A percentile compares a stretch with the other conserved stretches of the same genome.
These are phyloP conservation scores for Latrodectus elegans DNA, from an alignment of 2,888 invertebrate species.

Conservation along the genomic window DNA sequence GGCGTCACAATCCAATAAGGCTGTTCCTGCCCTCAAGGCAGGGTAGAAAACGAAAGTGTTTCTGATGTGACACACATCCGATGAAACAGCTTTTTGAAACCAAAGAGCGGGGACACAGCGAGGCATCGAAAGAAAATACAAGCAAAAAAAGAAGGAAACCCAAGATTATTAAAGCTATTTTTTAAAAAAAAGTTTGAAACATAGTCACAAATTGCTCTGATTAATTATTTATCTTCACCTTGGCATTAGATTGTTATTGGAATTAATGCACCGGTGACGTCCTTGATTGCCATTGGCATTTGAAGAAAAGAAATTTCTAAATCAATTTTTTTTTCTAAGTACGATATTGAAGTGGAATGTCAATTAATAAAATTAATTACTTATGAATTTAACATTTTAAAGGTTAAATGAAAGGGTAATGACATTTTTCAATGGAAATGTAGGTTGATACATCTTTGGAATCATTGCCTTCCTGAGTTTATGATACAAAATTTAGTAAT, in stretches of 20 bases:
- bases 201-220: conserved; percentile 20
- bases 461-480: no score
- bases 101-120: neutral
- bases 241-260: conserved; percentile 44
- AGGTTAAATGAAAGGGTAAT: no score
- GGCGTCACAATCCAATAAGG: conserved; percentile 48
- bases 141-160: neutral
- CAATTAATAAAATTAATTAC: neutral
- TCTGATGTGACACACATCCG: conserved; percentile 60
- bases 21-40: conserved; percentile 50
- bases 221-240: conserved; percentile 44
- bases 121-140: conserved; percentile 4
- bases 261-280: neutral
- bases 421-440: no score
- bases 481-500: no score
- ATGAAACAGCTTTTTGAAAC: conserved; percentile 45
- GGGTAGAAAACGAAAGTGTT: conserved; percentile 62
- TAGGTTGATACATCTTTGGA: no score
- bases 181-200: neutral
- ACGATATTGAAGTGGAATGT: neutral
- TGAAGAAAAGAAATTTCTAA: neutral
- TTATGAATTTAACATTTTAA: neutral
- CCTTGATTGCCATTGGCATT: neutral
- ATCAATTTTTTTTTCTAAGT: no score
- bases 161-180: neutral